Evolutionary conservation across 1,140 invertebrate species (phyloP).

Genomic region (Limonius californicus): DNA sequence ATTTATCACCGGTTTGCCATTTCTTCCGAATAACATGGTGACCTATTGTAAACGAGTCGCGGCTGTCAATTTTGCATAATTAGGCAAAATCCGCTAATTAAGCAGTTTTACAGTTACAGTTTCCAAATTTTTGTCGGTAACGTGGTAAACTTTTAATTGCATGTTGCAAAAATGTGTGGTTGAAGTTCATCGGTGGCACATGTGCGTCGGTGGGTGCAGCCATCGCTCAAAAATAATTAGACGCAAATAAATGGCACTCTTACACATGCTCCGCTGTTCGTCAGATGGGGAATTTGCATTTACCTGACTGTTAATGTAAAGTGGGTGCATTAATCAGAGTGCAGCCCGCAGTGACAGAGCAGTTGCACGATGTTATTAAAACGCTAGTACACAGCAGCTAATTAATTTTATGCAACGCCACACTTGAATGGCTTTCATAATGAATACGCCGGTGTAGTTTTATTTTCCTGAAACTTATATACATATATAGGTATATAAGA

Average conservation of each 20-base stretch:
- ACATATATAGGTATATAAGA: constrained; percentile 6
- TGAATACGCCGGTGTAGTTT: constrained; percentile 37
- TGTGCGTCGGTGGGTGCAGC: background rate
- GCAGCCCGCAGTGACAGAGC: constrained; percentile 42
- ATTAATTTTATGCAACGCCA: constrained; percentile 45
- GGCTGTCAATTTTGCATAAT: too few species aligned
- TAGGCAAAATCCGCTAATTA: too few species aligned
- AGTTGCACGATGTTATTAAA: constrained; percentile 45
- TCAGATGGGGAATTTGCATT: constrained; percentile 32
- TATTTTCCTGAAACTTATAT: constrained; percentile 32
- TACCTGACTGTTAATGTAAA: constrained; percentile 46
- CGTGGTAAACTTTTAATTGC: too few species aligned
- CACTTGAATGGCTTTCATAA: constrained; percentile 43
- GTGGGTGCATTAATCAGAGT: constrained; percentile 46
- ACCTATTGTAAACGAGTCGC: too few species aligned
- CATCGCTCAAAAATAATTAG: constrained; percentile 7
- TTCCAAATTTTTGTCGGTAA: too few species aligned
- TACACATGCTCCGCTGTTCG: constrained; percentile 16
- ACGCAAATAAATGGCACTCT: constrained; percentile 7
- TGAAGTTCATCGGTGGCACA: background rate
- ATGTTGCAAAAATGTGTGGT: background rate
- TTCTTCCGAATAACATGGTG: too few species aligned
- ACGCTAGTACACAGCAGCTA: constrained; percentile 43
- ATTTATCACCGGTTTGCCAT: background rate
- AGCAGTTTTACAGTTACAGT: too few species aligned